Percentiles rank a stretch among this genome's conserved stretches.
Conservation (phyloP, 2,797 vertebrate species). For the Hozukius guyotensis region DNA sequence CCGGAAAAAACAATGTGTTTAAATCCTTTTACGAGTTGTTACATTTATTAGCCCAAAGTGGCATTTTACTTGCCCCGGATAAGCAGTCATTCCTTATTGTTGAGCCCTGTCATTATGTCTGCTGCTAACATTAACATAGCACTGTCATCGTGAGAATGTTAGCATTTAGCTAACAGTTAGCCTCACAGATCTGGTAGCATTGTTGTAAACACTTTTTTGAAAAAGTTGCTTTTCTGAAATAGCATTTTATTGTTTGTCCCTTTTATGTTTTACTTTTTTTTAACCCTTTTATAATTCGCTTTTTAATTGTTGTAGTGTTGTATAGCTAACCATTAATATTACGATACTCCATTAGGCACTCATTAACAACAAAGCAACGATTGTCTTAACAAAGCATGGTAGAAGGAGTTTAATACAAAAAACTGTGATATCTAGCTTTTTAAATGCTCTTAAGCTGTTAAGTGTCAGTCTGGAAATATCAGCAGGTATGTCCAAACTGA, state of each 20-base stretch:
- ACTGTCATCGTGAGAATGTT: neutral
- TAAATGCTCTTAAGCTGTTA: neutral
- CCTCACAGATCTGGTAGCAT: too few relatives aligned
- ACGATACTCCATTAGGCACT: neutral
- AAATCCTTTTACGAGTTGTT: too few relatives aligned
- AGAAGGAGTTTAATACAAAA: neutral
- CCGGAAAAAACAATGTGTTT: too few relatives aligned
- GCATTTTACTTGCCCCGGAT: too few relatives aligned
- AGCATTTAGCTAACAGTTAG: too few relatives aligned
- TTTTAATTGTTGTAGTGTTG: conserved; percentile 11
- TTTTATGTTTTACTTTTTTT: neutral
- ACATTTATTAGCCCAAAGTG: too few relatives aligned
- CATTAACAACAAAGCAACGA: conserved; percentile 12
- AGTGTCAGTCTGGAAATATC: neutral
- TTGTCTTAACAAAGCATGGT: neutral
- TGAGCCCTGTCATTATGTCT: neutral
- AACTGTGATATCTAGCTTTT: neutral
- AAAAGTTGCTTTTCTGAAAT: neutral
- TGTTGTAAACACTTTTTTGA: neutral
- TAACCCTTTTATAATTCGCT: neutral
- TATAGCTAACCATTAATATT: neutral
- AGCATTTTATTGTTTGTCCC: neutral
- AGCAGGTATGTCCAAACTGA: neutral
- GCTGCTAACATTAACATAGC: neutral
- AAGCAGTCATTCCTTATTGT: too few relatives aligned